These are phyloP conservation scores for Leiothrix lutea DNA, from an alignment of 2,113 vertebrate species.

Conservation along the genomic window DNA sequence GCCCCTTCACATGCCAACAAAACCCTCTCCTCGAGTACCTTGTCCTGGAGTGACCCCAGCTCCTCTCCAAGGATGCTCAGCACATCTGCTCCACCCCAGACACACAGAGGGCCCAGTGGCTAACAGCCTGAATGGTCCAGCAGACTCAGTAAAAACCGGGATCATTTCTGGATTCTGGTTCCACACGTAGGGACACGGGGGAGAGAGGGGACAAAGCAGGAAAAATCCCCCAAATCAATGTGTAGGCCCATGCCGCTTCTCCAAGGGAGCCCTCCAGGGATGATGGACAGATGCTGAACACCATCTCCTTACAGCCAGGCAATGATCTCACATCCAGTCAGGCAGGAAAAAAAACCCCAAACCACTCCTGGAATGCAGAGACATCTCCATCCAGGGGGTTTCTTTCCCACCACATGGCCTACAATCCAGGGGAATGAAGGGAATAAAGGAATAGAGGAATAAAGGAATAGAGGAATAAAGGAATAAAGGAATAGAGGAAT, in stretches of 20 bases:
- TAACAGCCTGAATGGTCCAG: background rate
- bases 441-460: background rate
- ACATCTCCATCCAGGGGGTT: background rate
- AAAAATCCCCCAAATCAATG: background rate
- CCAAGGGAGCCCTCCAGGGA: background rate
- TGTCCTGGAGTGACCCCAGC: background rate
- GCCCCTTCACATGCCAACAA: background rate
- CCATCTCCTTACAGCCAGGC: background rate
- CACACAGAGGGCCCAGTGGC: background rate
- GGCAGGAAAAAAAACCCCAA: background rate
- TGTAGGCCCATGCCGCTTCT: background rate
- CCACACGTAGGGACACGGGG: background rate
- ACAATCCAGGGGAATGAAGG: background rate
- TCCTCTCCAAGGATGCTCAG: background rate
- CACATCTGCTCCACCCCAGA: background rate
- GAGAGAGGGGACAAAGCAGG: background rate
- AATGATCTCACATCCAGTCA: background rate
- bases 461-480: background rate
- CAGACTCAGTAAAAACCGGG: background rate
- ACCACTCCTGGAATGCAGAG: background rate
- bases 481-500: background rate
- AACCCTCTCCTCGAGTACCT: background rate
- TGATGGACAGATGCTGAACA: background rate
- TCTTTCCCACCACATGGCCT: background rate
- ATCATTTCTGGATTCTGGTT: background rate